Evolutionary conservation across 2,888 invertebrate genomes (phyloP), one percentile per base, ranked within the genome.

Genomic region (Chymomyza procnemis): DNA sequence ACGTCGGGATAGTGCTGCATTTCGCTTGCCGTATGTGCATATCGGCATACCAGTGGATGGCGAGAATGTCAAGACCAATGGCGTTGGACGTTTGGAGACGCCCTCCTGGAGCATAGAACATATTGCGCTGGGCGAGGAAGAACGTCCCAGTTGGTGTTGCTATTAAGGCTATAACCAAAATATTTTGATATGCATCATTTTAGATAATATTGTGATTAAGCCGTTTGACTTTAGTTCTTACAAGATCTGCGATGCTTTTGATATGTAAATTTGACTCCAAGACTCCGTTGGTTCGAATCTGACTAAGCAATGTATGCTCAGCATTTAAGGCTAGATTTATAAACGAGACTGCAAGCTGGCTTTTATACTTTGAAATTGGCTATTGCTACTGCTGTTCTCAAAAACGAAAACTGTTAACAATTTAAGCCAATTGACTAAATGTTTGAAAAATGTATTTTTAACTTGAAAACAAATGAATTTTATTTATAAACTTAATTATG

Each of bases 121-220:
- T 78, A 93, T 95, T 66, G 95, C 95, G 0, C 93, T 94, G 80
- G 95, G 94, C 0, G 93, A 94, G 71, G 90, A 92, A 48, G 94
- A 94, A 84, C 92, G 90, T 41, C 92, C 91, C 3, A 90, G 90
- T 56, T 92, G 93, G 91, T 95, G 95, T 85, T 95, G 94, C 88
- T 94, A 91, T 88, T 85, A 67, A 79, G 47, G 34, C 50, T 50
- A 54, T 50, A 16, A 16, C 50, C 50, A 50, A 16, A 50, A 14
- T 4, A 30, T 5, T 41, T 41, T 41, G 34, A 41, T 41, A 41
- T 41, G 34, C 34, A 41, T 12, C 34, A 50, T 50, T 19, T 50
- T 50, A 19, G 16, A 19, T 3, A 16, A 18, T 18, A 50, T 50
- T 50, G 50, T 50, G 50, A 50, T 50, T 50, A 18, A 18, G 21